Evolutionary conservation across 2,797 vertebrate species (phyloP).

Genomic region (Steatocranus sp.): DNA sequence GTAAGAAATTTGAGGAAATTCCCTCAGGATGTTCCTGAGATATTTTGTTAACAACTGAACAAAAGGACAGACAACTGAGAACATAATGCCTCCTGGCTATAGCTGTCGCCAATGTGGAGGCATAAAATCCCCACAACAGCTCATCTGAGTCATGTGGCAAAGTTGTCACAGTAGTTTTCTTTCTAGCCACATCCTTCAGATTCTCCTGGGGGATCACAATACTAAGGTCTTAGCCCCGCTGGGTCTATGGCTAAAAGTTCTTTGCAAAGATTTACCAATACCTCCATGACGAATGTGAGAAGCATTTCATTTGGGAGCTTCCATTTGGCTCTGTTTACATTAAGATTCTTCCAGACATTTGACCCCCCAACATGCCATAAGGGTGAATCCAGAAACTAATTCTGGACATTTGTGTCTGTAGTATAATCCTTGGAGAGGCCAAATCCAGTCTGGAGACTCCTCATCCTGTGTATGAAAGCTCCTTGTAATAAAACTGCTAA

Average conservation of each 20-base stretch:
- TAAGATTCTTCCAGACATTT: neutral
- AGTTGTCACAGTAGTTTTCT: neutral
- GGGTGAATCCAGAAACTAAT: neutral
- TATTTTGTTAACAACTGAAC: neutral
- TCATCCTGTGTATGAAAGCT: neutral
- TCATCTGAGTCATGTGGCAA: neutral
- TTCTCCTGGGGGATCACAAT: neutral
- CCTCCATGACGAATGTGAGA: accelerated
- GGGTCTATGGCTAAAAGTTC: neutral
- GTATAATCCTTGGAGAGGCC: neutral
- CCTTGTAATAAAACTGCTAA: neutral
- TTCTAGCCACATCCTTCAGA: neutral
- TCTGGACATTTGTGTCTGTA: neutral
- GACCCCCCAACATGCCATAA: neutral
- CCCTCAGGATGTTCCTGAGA: neutral
- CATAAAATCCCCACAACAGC: neutral
- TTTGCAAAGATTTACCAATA: neutral
- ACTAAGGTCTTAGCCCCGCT: neutral
- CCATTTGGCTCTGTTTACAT: neutral
- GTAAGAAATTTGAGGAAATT: neutral
- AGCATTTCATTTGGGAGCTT: neutral
- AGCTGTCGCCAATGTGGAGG: neutral
- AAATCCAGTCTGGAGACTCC: neutral
- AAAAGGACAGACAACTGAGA: neutral
- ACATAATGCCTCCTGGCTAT: neutral